These are phyloP conservation scores for Anorthoa munda DNA, from an alignment of 2,888 invertebrate species.

Conservation along the genomic window DNA sequence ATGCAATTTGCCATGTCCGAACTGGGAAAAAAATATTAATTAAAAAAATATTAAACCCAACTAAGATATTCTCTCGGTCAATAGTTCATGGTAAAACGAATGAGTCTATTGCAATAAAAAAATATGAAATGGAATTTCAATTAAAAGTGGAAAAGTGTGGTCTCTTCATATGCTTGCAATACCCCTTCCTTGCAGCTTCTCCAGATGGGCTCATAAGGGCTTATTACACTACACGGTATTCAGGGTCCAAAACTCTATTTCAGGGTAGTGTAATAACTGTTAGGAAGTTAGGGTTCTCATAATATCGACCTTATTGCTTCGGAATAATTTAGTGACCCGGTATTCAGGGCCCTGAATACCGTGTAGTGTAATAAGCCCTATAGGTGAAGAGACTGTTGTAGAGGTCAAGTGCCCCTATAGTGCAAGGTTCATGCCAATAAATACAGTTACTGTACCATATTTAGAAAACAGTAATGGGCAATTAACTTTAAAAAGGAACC, in stretches of 20 bases:
- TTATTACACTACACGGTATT: too few species aligned
- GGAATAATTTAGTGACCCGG: too few species aligned
- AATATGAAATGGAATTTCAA: neutral
- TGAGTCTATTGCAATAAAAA: slow-evolving; percentile 7
- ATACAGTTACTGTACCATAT: slow-evolving; percentile 1
- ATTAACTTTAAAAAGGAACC: neutral
- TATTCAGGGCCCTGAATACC: too few species aligned
- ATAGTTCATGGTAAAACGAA: slow-evolving; percentile 7
- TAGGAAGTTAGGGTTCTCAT: too few species aligned
- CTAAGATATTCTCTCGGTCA: neutral
- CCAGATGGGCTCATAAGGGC: slow-evolving; percentile 16
- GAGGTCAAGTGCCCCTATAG: slow-evolving; percentile 10
- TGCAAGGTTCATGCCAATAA: neutral
- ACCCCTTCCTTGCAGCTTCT: slow-evolving; percentile 8
- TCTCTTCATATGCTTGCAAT: neutral
- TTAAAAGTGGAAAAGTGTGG: neutral
- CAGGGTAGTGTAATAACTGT: too few species aligned
- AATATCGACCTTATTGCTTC: too few species aligned
- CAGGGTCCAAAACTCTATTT: too few species aligned
- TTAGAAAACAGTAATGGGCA: slow-evolving; percentile 1
- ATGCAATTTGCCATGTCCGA: neutral
- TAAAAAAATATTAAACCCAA: neutral
- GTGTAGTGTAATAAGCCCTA: too few species aligned
- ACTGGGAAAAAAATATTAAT: neutral
- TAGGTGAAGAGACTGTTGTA: slow-evolving; percentile 2